Conservation (phyloP, 2,113 vertebrate species). For the Larimichthys crocea region DNA sequence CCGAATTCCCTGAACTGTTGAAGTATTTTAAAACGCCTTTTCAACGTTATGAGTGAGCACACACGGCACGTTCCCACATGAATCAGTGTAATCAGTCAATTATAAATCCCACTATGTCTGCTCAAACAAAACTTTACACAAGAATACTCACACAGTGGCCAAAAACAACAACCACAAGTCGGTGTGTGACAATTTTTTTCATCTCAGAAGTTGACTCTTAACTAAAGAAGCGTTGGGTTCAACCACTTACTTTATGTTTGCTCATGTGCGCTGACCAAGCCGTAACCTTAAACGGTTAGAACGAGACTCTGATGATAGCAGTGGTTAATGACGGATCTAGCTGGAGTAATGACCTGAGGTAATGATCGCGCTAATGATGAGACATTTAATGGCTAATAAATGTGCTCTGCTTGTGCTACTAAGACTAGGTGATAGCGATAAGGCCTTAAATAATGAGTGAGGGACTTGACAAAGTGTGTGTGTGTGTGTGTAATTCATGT, state of each 20-base stretch:
- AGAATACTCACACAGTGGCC: not conserved
- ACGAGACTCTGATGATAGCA: slow-evolving; percentile 31
- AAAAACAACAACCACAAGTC: not conserved
- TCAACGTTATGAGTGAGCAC: slow-evolving; percentile 13
- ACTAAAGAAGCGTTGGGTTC: not conserved
- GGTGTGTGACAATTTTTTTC: not conserved
- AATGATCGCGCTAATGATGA: slow-evolving; percentile 64
- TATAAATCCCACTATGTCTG: slow-evolving; percentile 19
- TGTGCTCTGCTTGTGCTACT: slow-evolving; percentile 46
- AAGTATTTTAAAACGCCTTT: slow-evolving; percentile 20
- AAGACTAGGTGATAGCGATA: slow-evolving; percentile 54
- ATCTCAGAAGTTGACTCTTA: not conserved
- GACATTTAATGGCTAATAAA: slow-evolving; percentile 75
- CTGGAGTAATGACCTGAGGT: slow-evolving; percentile 66
- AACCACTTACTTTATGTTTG: not conserved
- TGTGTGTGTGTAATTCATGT: slow-evolving; percentile 1
- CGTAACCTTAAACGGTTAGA: slow-evolving; percentile 44
- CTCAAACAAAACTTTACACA: not conserved
- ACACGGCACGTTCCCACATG: slow-evolving; percentile 28
- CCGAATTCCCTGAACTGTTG: slow-evolving; percentile 16
- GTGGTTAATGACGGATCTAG: slow-evolving; percentile 62
- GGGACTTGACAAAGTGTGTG: slow-evolving; percentile 18
- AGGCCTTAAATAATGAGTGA: slow-evolving; percentile 58
- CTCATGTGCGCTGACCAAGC: slow-evolving; percentile 10
- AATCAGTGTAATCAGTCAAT: slow-evolving; percentile 33